Evolutionary conservation across 2,888 invertebrate species (phyloP).

Genomic region (Pocota personata): DNA sequence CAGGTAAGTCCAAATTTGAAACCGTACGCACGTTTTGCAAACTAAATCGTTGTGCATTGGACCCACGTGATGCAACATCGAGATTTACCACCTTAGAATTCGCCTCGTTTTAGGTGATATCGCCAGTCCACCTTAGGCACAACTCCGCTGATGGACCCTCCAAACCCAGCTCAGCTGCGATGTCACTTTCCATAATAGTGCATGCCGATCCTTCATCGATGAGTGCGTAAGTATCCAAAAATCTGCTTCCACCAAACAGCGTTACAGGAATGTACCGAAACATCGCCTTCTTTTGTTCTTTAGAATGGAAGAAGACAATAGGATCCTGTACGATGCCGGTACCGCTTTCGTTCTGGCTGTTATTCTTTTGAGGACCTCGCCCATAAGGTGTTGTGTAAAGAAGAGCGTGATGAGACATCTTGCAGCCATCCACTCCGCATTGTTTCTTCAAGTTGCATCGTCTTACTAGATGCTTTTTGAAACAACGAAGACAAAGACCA

Average conservation of each 20-base stretch:
- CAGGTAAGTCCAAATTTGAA: no score
- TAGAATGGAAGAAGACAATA: conserved; percentile 18
- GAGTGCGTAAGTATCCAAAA: conserved; percentile 57
- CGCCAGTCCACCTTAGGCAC: conserved; percentile 66
- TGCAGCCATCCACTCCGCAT: no score
- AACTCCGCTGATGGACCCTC: conserved; percentile 43
- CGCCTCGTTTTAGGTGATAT: conserved; percentile 61
- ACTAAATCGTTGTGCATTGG: conserved; percentile 14
- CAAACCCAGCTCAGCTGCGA: no score
- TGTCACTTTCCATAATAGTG: conserved; percentile 45
- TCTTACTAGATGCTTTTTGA: no score
- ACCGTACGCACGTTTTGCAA: conserved; percentile 59
- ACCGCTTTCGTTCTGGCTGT: neutral
- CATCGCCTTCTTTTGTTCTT: neutral
- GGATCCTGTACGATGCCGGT: neutral
- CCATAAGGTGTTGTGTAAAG: no score
- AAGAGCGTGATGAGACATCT: no score
- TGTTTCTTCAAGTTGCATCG: no score
- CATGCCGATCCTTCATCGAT: conserved; percentile 67
- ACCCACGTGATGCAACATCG: conserved; percentile 34
- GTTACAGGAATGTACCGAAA: no score
- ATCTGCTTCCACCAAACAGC: no score
- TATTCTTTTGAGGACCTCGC: neutral
- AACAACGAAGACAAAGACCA: conserved; percentile 40
- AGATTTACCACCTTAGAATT: no score